Evolutionary conservation across 2,113 vertebrate species (phyloP).

Genomic region (Chaetops frenatus): DNA sequence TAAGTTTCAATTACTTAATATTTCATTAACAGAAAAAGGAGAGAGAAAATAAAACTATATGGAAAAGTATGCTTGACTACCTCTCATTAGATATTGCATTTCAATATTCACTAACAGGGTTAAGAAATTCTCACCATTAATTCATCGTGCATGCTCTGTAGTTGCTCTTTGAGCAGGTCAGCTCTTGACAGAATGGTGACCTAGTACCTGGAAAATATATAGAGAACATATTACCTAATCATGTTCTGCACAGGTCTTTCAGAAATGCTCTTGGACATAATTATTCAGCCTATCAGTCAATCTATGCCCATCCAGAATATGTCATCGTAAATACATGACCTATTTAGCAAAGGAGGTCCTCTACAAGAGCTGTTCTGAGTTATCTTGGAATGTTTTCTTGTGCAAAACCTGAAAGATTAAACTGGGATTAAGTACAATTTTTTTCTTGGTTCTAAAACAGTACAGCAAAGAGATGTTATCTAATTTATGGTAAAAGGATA

Average conservation of each 20-base stretch:
- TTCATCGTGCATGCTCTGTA: not conserved
- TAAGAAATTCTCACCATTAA: not conserved
- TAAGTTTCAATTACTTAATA: not conserved
- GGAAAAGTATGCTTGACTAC: not conserved
- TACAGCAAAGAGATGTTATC: not conserved
- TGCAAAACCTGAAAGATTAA: not conserved
- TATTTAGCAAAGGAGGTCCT: not conserved
- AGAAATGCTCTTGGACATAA: not conserved
- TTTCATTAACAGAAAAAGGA: not conserved
- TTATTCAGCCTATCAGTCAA: fast-evolving
- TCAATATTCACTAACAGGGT: not conserved
- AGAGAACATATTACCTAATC: not conserved
- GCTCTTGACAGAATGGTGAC: not conserved
- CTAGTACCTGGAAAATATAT: not conserved
- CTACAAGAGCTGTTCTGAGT: not conserved
- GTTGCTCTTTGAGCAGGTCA: not conserved
- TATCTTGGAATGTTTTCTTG: not conserved
- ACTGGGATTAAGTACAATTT: not conserved
- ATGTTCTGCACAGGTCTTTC: not conserved
- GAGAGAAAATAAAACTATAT: not conserved
- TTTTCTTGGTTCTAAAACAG: not conserved
- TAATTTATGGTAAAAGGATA: not conserved
- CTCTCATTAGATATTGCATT: not conserved
- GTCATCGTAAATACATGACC: not conserved
- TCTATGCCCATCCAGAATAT: not conserved